These are phyloP conservation scores for Mesochorus sp. DNA, from an alignment of 2,888 invertebrate species.

Conservation along the genomic window DNA sequence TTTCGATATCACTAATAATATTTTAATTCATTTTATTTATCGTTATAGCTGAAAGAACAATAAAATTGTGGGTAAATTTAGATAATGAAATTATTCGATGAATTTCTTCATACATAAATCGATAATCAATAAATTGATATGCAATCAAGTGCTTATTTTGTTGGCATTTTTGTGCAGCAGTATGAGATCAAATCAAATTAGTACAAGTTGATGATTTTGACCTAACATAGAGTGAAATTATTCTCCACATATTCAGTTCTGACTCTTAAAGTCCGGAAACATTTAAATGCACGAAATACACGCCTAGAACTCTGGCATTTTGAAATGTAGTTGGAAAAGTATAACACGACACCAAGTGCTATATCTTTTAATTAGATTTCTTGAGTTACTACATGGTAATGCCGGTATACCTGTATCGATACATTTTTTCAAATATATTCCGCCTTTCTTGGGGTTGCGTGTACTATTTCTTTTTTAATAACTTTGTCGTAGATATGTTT, in stretches of 20 bases:
- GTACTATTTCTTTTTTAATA: background rate
- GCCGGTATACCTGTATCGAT: background rate
- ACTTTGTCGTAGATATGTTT: background rate
- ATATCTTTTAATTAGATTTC: conserved; percentile 34
- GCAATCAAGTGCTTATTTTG: no score
- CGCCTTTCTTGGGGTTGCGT: conserved; percentile 4
- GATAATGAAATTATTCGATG: no score
- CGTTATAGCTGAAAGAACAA: no score
- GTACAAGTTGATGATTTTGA: background rate
- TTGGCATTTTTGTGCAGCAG: no score
- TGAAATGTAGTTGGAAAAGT: conserved; percentile 11
- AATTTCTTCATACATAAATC: no score
- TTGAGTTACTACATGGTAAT: background rate
- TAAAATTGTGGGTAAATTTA: no score
- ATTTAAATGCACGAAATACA: conserved; percentile 30
- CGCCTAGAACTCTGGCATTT: conserved; percentile 42
- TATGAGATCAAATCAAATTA: no score
- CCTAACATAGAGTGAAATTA: background rate
- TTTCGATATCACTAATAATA: no score
- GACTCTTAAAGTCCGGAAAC: no score
- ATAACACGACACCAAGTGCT: conserved; percentile 3
- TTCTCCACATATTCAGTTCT: conserved; percentile 9
- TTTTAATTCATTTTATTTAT: no score
- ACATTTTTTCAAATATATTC: background rate
- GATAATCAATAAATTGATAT: no score